Percentiles rank a stretch among this genome's conserved stretches.
Evolutionary conservation across 53 echinoderm and acorn worm species (phyloP).

Genomic region (Paracentrotus lividus): DNA sequence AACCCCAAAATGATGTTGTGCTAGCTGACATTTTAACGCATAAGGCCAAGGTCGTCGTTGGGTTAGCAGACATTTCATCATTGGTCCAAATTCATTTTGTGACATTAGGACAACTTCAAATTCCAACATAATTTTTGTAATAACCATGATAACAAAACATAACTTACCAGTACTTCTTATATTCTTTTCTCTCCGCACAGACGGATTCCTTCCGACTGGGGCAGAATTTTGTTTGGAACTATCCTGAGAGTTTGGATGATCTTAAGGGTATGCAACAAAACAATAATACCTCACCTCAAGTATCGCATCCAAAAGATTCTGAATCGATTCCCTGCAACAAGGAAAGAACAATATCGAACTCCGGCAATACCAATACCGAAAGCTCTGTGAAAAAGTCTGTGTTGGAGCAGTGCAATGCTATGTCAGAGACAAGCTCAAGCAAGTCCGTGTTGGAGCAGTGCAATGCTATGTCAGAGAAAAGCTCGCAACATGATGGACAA

Average conservation of each 20-base stretch:
- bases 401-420: not conserved
- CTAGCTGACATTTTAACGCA: too few relatives aligned
- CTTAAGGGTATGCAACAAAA: constrained; percentile 55
- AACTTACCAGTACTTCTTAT: constrained; percentile 72
- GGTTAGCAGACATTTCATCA: too few relatives aligned
- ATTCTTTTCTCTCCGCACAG: constrained; percentile 42
- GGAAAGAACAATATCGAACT: not conserved
- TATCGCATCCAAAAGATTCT: not conserved
- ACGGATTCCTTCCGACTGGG: constrained; percentile 86
- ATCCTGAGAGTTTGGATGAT: constrained; percentile 81
- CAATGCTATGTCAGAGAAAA: not conserved
- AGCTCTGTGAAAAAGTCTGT: not conserved
- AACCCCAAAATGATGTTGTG: constrained; percentile 80
- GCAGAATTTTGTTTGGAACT: constrained; percentile 86
- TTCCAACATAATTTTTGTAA: too few relatives aligned
- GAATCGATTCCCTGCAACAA: not conserved
- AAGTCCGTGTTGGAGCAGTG: not conserved
- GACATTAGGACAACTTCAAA: too few relatives aligned
- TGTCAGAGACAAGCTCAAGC: not conserved
- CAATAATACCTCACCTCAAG: not conserved
- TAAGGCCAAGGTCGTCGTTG: too few relatives aligned
- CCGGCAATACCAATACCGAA: not conserved
- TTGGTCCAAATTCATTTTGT: constrained; percentile 78
- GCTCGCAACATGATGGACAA: not conserved
- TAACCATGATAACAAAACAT: constrained; percentile 78